Conservation (phyloP, 1,140 invertebrate genomes). For the Ceratina calcarata region DNA sequence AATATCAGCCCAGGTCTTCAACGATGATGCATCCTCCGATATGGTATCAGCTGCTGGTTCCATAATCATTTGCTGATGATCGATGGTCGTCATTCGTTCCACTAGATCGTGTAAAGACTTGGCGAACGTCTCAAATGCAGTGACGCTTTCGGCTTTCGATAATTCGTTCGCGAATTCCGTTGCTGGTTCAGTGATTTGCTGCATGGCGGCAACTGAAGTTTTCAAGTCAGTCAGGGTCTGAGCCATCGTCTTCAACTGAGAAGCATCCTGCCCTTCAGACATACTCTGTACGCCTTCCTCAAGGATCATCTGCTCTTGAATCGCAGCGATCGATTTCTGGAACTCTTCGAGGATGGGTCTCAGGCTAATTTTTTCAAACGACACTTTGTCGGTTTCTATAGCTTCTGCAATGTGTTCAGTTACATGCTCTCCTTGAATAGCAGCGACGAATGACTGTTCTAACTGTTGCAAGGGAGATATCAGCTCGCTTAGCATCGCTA, state of each 20-base stretch:
- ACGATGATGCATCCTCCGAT: slow-evolving; percentile 52
- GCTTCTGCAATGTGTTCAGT: slow-evolving; percentile 2
- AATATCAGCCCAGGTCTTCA: slow-evolving; percentile 59
- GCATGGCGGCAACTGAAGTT: slow-evolving; percentile 74
- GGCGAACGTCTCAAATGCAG: slow-evolving; percentile 78
- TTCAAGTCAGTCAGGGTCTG: slow-evolving; percentile 73
- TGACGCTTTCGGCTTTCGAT: slow-evolving; percentile 72
- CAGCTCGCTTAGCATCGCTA: slow-evolving; percentile 29
- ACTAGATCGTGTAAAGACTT: slow-evolving; percentile 79
- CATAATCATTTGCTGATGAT: slow-evolving; percentile 59
- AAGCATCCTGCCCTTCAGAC: slow-evolving; percentile 49
- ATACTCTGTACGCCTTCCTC: slow-evolving; percentile 44
- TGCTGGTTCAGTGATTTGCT: slow-evolving; percentile 64
- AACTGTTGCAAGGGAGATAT: slow-evolving; percentile 47
- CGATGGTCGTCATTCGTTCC: slow-evolving; percentile 67
- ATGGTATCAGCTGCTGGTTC: slow-evolving; percentile 55
- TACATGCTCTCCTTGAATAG: slow-evolving; percentile 44
- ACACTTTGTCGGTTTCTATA: slow-evolving; percentile 6
- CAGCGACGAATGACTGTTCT: slow-evolving; percentile 51
- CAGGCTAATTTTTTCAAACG: slow-evolving; percentile 34
- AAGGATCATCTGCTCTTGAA: slow-evolving; percentile 66
- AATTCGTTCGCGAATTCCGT: slow-evolving; percentile 40
- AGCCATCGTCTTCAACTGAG: slow-evolving; percentile 63
- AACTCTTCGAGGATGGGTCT: slow-evolving; percentile 51
- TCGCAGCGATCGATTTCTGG: slow-evolving; percentile 61